Conservation (phyloP, 2,888 invertebrate species). For the Heliconius aoede region DNA sequence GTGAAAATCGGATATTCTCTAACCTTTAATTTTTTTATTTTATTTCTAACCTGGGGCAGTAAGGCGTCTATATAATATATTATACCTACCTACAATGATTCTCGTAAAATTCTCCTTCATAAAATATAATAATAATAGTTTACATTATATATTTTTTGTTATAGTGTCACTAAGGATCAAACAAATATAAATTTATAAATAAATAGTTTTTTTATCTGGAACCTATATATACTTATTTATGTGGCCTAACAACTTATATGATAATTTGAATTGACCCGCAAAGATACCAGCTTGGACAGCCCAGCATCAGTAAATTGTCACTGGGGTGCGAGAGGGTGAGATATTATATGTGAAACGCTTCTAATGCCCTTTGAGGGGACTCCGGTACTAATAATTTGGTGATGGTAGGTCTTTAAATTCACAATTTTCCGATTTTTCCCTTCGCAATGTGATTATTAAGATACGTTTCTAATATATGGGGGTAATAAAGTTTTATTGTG, state of each 20-base stretch:
- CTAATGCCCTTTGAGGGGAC: slow-evolving; percentile 41
- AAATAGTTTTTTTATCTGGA: too few species aligned
- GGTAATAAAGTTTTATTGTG: not conserved
- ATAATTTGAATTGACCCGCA: not conserved
- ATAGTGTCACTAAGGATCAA: too few species aligned
- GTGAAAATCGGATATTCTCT: too few species aligned
- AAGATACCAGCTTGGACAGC: not conserved
- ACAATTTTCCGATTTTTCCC: slow-evolving; percentile 1
- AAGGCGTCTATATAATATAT: too few species aligned
- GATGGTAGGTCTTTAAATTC: slow-evolving; percentile 22
- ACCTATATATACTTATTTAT: too few species aligned
- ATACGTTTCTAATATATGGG: not conserved
- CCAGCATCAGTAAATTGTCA: slow-evolving; percentile 57
- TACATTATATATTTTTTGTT: too few species aligned
- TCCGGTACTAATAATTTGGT: slow-evolving; percentile 25
- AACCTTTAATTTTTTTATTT: too few species aligned
- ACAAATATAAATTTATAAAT: too few species aligned
- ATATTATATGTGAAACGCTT: slow-evolving; percentile 42
- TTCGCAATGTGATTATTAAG: slow-evolving; percentile 2
- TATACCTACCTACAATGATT: too few species aligned
- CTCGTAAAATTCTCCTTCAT: too few species aligned
- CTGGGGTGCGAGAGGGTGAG: slow-evolving; percentile 47
- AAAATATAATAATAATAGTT: too few species aligned
- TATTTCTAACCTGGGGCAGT: too few species aligned
- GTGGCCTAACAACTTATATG: not conserved